Evolutionary conservation across 2,888 invertebrate genomes (phyloP).

Genomic region (Polyommatus iphigenia): DNA sequence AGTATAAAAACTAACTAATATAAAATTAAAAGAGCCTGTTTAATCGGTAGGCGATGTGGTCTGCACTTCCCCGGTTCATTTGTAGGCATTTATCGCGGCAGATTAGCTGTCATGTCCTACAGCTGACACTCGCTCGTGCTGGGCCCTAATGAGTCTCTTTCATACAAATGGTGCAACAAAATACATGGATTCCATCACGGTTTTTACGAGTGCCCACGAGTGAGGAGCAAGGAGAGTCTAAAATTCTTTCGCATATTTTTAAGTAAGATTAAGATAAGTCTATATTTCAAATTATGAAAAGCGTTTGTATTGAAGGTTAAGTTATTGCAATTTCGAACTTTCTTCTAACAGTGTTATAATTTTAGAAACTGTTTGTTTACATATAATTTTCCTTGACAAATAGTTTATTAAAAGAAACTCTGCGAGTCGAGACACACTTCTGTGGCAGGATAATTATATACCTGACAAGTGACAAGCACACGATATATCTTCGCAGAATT

Average conservation of each 20-base stretch:
- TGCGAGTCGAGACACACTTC: neutral
- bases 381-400: neutral
- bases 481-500: constrained; percentile 10
- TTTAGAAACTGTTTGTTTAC: neutral
- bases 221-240: too few species aligned
- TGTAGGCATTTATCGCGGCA: neutral
- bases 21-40: neutral
- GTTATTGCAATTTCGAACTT: neutral
- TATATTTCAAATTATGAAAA: too few species aligned
- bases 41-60: neutral
- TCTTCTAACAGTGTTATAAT: neutral
- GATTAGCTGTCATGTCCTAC: constrained; percentile 24
- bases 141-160: constrained; percentile 14
- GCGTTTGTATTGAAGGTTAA: too few species aligned
- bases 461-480: constrained; percentile 8
- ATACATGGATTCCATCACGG: neutral
- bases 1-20: neutral
- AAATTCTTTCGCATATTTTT: too few species aligned
- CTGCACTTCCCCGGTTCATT: neutral
- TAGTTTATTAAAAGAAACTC: neutral
- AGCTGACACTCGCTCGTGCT: neutral
- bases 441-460: constrained; percentile 6
- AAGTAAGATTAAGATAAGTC: too few species aligned
- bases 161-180: constrained; percentile 8
- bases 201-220: neutral